phyloP scores from a whole-genome alignment of 2,888 invertebrate species.

The Xiphydria camelus region DNA sequence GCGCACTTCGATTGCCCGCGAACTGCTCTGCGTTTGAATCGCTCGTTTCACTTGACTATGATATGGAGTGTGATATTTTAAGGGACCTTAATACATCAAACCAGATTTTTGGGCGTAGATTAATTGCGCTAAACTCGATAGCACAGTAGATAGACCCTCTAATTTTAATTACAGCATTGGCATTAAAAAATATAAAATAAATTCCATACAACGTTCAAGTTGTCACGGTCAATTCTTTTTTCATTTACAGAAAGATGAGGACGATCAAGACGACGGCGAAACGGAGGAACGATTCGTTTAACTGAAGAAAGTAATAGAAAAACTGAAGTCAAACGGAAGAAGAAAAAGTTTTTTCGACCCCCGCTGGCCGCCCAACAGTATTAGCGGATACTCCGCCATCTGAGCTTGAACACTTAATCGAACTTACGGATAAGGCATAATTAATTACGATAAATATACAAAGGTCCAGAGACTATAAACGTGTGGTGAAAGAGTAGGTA shows the following conservation, averaged over 20 bases:
- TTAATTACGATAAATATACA: neutral
- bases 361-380: slow-evolving; percentile 39
- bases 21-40: no score
- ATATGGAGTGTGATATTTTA: no score
- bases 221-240: no score
- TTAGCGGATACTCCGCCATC: slow-evolving; percentile 42
- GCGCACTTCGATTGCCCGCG: no score
- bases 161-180: no score
- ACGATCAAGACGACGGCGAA: slow-evolving; percentile 24
- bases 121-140: no score
- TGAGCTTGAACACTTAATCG: slow-evolving; percentile 33
- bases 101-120: no score
- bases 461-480: neutral
- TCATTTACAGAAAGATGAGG: slow-evolving; percentile 32
- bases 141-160: no score
- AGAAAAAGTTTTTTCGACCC: slow-evolving; percentile 23
- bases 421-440: slow-evolving; percentile 14
- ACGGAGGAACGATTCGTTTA: slow-evolving; percentile 30
- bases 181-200: no score
- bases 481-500: neutral
- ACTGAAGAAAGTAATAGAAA: slow-evolving; percentile 23
- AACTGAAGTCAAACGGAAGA: slow-evolving; percentile 8
- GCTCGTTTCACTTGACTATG: no score
- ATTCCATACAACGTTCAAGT: no score
- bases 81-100: no score